Base-by-base conservation (phyloP, 2,888 invertebrate genomes). In the Tetranychus piercei region DNA sequence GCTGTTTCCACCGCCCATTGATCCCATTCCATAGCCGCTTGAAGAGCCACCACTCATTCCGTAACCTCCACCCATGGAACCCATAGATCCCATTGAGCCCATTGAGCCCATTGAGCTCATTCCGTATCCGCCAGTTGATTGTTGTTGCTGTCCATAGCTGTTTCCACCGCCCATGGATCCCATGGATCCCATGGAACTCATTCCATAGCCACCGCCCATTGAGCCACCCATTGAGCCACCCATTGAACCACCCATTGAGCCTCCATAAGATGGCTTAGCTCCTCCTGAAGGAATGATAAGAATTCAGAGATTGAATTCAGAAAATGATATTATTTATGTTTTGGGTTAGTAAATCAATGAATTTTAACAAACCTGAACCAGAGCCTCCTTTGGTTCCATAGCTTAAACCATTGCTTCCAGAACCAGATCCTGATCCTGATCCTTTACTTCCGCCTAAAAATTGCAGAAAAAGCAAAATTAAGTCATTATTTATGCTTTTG, bases 341-440 rank as follows among this genome's bases (percentile, higher is more conserved):
- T 22, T 20, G 69, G 4, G 23, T 23, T 69, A 69, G n/a, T 69
- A 34, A 34, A 4, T 55, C 15, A 15, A 55, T 55, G 11, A 55
- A 55, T 15, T 0, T 15, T 7, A 55, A 55, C 55, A 5, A 55
- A 55, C 55, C 69, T 20, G 69, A 69, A 23, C 69, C 66, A 20
- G 66, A 66, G 66, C n/a, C 69, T 69, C 69, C 69, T 69, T 69
- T 69, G 34, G 69, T 69, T 20, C 69, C 69, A 69, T 69, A 69
- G 34, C 69, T 69, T 23, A 69, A 23, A 20, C 69, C 69, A 23
- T 69, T 69, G 20, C 22, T 69, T 11, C n/a, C 18, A 20, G 66
- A 20, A 66, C 66, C 66, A 20, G 69, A 69, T 11, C 34, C 20
- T 23, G 69, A 69, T 11, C 34, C 20, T 23, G 20, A 18, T 11